Conservation (phyloP, 2,797 vertebrate species). For the Lates japonicus region DNA sequence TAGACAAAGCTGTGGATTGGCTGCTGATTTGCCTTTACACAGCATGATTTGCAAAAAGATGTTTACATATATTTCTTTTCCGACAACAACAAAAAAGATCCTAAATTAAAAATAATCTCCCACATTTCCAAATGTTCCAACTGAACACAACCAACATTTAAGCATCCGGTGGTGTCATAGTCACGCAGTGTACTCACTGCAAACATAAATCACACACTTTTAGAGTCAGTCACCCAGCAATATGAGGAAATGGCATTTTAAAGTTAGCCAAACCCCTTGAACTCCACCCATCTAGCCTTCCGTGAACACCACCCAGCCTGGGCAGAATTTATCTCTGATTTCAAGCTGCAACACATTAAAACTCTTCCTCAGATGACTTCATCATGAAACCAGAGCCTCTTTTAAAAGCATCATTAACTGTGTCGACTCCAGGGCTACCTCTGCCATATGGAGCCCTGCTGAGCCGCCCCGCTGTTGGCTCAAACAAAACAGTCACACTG, state of each 20-base stretch:
- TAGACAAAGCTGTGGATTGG: not conserved
- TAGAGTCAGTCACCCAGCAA: conserved; percentile 50
- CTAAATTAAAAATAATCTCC: conserved; percentile 35
- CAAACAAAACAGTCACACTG: conserved; percentile 8
- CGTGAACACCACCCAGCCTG: conserved; percentile 69
- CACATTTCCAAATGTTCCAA: conserved; percentile 26
- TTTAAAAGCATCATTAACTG: conserved; percentile 77
- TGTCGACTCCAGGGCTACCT: conserved; percentile 63
- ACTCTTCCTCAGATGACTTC: conserved; percentile 84
- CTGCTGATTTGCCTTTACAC: conserved; percentile 1
- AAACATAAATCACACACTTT: conserved; percentile 62
- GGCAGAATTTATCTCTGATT: conserved; percentile 80
- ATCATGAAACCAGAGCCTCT: conserved; percentile 82
- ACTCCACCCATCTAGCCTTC: conserved; percentile 73
- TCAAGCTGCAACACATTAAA: conserved; percentile 85
- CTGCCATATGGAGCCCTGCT: conserved; percentile 56
- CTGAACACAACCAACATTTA: conserved; percentile 29
- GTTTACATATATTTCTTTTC: not conserved
- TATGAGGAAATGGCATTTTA: conserved; percentile 76
- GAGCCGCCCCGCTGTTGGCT: conserved; percentile 32
- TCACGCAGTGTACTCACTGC: conserved; percentile 39
- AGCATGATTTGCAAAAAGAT: conserved; percentile 6
- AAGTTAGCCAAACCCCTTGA: conserved; percentile 71
- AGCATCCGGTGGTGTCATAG: conserved; percentile 18
- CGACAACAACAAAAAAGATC: not conserved